phyloP scores from a whole-genome alignment of 2,888 invertebrate species.

The Synergus japonicus region DNA sequence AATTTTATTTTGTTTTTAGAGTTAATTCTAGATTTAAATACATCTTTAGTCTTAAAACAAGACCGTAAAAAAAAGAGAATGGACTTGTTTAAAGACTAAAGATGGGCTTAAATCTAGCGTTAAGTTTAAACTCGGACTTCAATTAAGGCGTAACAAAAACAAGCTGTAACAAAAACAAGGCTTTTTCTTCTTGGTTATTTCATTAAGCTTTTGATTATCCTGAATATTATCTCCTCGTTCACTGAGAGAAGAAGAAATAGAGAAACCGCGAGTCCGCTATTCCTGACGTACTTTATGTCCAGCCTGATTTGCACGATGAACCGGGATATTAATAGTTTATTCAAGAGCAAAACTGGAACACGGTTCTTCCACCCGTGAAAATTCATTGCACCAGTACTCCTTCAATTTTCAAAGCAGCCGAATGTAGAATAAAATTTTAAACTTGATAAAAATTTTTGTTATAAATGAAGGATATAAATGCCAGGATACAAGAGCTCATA shows the following conservation, averaged over 20 bases:
- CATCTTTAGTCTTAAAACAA: no score
- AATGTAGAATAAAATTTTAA: not conserved
- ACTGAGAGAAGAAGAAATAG: constrained; percentile 3
- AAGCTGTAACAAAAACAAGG: no score
- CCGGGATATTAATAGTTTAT: constrained; percentile 42
- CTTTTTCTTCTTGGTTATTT: no score
- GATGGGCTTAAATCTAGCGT: no score
- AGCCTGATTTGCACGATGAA: constrained; percentile 38
- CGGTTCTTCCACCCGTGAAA: constrained; percentile 9
- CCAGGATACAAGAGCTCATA: constrained; percentile 5
- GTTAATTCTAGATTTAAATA: no score
- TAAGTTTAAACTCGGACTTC: no score
- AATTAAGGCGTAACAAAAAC: no score
- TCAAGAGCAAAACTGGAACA: constrained; percentile 34
- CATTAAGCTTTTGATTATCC: no score
- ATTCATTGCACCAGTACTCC: not conserved
- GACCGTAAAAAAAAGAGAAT: no score
- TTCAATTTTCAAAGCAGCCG: no score
- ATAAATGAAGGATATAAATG: constrained; percentile 9
- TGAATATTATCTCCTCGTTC: not conserved
- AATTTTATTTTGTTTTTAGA: no score
- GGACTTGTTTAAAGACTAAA: no score
- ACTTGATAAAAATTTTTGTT: not conserved
- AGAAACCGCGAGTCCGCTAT: constrained; percentile 17
- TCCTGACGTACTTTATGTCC: constrained; percentile 30